Base-by-base conservation (phyloP, 2,113 vertebrate genomes). In the Bos javanicus region DNA sequence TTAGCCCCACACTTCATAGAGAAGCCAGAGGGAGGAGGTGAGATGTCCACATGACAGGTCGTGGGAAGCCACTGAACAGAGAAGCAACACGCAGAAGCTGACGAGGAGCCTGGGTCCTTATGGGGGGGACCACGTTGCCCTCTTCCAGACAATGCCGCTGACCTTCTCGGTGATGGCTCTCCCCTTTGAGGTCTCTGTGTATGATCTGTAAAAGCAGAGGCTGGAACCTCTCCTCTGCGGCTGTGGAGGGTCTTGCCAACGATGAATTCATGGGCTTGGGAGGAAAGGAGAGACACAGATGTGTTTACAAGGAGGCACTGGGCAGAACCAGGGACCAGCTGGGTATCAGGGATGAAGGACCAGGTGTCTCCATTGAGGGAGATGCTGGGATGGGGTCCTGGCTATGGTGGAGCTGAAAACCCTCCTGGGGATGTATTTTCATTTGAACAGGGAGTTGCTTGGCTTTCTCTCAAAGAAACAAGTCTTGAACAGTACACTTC, bases 351-450 rank as follows among this genome's bases (percentile, higher is more conserved):
- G 56, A 6, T 59, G 71, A 60, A n/a, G 54, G 71, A 80, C 19
- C 87, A 57, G n/a, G 50, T 15, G 17, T 76, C n/a, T 43, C 17
- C 64, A 30, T 1, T 19, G 64, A 43, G 64, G 16, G 36, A 90
- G 50, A 15, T 28, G 87, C 50, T 12, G 26, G 64, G 54, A 23
- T 59, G 30, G 3, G 89, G 10, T 30, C 10, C 4, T 5, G 30
- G 74, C 39, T 1, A 15, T 0, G 1, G 30, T 25, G 2, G 56
- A 36, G 39, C 43, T 3, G 56, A 36, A 59, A 50, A 5, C 5
- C 21, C 56, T 5, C 5, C n/a, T n/a, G 52, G 56, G 43, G 6
- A 25, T 11, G 16, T 81, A 33, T 36, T 48, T 80, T 62, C 74
- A 60, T n/a, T 46, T 50, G 71, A 81, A 19, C 30, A 81, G 43